Base-by-base conservation (phyloP, 1,140 invertebrate species). In the Euschistus heros region DNA sequence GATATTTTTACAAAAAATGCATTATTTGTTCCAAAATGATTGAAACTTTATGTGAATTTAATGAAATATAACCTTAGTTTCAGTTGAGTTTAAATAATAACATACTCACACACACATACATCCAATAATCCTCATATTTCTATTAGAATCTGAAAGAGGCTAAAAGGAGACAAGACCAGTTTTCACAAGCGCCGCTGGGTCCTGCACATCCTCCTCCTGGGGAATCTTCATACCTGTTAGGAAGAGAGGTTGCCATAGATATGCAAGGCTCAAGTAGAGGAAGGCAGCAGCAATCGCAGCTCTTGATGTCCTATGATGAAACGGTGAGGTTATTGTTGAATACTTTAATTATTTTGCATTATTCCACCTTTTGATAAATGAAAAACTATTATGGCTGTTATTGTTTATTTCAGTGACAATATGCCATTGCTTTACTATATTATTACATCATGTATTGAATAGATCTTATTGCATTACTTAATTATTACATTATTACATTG, bases 121-220 rank as follows among this genome's bases (percentile, higher is more conserved):
- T 37, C 33, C 33, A 10, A 37, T 37, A 37, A 10, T 6, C 33
- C 33, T 6, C 8, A 37, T 37, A 10, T 37, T 37, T 30, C 7
- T 33, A n/a, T 26, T 46, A 73, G 87, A 99, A 97, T 80, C 80
- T 99, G 75, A 96, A 94, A 76, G 90, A 96, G 71, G 94, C 98
- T 73, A 94, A 96, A 75, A 86, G 78, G 66, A 82, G 96, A 72
- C 80, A 94, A 69, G 94, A 98, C 75, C 92, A 97, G 71, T 99
- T 97, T 76, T 92, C 93, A 47, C 86, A 88, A 76, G 86, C 85
- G 42, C 79, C 79, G 66, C 77, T 87, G 17, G 80, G 83, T 7
- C 30, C 59, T 42, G 30, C 59, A n/a, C 59, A 42, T 17, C 59
- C 59, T 84, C 89, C 47, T 85, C 24, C 24, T 22, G 54, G 54